Evolutionary conservation across 2,888 invertebrate genomes (phyloP), one percentile per base, ranked within the genome.

Genomic region (Stenolophus ochropezus): DNA sequence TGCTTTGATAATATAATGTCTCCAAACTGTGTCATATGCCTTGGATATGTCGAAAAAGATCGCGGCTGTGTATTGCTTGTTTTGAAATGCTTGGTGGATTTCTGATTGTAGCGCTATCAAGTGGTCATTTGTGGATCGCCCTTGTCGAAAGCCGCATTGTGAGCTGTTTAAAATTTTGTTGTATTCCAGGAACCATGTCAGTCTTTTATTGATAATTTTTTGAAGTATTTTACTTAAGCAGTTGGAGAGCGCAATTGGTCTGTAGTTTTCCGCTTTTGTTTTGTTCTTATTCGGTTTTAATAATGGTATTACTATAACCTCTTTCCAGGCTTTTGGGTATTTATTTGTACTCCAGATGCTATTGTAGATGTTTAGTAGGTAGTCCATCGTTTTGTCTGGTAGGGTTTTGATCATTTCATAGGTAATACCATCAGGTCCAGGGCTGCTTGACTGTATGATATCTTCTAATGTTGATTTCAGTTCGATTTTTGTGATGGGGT

Each of bases 221-320:
- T 79, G 79, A 27, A 79, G 16, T 14, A 69, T 16, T 71, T 79
- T 79, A 71, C 79, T 79, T 5, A 69, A 8, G 14, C 23, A 49
- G 49, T 49, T 49, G 1, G 83, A 83, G 14, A 83, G 58, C 2
- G 83, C 81, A 20, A 84, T 83, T 2, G 83, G 83, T 27, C 83
- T 73, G 58, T 83, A 84, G 6, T 65, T 77, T 47, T 65, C 27
- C 33, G 83, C 75, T 21, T 83, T 58, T 21, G 77, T 61, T 77
- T 58, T 81, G 5, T 23, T n/a, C 33, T 81, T 83, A 14, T 79
- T 79, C 4, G 56, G 33, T 76, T 83, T 83, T 11, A 21, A 49
- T 4, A 82, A 81, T 18, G 82, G 82, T 20, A 83, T 61, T 14
- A 82, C 56, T 20, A 82, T 76, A 11, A 81, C 74, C 53, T 82